A percentile compares a stretch with the other conserved stretches of the same genome.
phyloP scores from a whole-genome alignment of 1,140 invertebrate genomes.

The Armadillidium nasatum region DNA sequence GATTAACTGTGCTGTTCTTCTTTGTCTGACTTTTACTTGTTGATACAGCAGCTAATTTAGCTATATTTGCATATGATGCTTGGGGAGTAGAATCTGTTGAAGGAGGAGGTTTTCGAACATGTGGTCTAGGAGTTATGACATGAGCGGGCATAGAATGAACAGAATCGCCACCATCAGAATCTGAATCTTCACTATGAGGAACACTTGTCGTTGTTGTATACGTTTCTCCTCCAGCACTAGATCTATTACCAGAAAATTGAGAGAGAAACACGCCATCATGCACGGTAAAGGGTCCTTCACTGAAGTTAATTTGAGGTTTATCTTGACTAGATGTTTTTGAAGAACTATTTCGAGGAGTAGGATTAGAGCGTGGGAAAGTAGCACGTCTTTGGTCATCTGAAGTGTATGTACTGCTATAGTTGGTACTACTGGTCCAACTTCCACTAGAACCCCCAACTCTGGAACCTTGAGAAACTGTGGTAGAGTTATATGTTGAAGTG shows the following conservation, averaged over 20 bases:
- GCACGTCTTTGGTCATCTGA: constrained; percentile 11
- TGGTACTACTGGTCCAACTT: constrained; percentile 23
- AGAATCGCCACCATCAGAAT: constrained; percentile 43
- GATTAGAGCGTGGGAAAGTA: background rate
- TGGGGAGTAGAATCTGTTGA: constrained; percentile 42
- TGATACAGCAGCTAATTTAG: constrained; percentile 36
- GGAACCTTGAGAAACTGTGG: constrained; percentile 10
- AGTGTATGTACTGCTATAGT: constrained; percentile 23
- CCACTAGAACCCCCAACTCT: constrained; percentile 14
- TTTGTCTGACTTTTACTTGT: constrained; percentile 40
- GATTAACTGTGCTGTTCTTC: constrained; percentile 22
- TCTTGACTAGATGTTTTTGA: constrained; percentile 22
- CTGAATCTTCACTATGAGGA: constrained; percentile 42
- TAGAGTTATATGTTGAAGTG: constrained; percentile 18
- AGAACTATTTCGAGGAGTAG: constrained; percentile 24
- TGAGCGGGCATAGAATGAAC: constrained; percentile 43
- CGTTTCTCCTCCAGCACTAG: constrained; percentile 33
- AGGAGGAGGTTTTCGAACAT: constrained; percentile 42
- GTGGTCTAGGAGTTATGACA: constrained; percentile 39
- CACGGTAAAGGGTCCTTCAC: constrained; percentile 38
- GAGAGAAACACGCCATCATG: constrained; percentile 38
- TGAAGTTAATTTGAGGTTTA: constrained; percentile 38
- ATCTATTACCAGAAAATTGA: constrained; percentile 37
- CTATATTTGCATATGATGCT: constrained; percentile 44
- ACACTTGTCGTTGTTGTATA: constrained; percentile 39